Conservation (phyloP, 2,797 vertebrate species). For the Todus mexicanus region DNA sequence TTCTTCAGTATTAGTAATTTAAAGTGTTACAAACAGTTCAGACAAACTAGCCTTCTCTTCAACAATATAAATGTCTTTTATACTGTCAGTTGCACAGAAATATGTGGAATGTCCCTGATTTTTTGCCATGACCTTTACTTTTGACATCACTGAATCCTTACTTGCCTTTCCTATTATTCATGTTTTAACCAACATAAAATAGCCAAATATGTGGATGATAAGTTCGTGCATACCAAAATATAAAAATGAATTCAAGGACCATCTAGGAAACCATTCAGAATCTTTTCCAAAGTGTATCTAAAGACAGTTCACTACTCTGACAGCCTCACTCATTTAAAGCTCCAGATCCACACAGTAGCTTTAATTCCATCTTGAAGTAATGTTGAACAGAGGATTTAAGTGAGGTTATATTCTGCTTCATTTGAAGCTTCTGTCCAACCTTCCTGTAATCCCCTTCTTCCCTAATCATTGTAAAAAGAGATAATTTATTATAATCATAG, state of each 20-base stretch:
- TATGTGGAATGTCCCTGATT: neutral
- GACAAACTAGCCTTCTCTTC: neutral
- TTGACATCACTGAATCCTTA: neutral
- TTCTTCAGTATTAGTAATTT: neutral
- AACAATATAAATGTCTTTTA: neutral
- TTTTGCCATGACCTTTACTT: neutral
- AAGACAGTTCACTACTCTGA: neutral
- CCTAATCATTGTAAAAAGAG: neutral
- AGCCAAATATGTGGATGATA: neutral
- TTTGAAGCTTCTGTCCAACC: constrained; percentile 6
- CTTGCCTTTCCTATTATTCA: neutral
- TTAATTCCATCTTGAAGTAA: neutral
- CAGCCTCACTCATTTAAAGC: neutral
- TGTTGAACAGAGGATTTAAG: neutral
- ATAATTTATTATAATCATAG: constrained; percentile 11
- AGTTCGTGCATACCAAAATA: neutral
- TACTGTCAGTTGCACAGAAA: neutral
- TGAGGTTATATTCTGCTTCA: neutral
- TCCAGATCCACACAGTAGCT: neutral
- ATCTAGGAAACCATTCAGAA: neutral
- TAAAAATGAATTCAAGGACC: neutral
- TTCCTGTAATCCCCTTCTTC: constrained; percentile 5
- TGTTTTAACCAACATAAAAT: neutral
- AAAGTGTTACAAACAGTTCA: neutral
- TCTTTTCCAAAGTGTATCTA: neutral